phyloP scores from a whole-genome alignment of 2,113 vertebrate genomes.

The Erpornis zantholeuca region DNA sequence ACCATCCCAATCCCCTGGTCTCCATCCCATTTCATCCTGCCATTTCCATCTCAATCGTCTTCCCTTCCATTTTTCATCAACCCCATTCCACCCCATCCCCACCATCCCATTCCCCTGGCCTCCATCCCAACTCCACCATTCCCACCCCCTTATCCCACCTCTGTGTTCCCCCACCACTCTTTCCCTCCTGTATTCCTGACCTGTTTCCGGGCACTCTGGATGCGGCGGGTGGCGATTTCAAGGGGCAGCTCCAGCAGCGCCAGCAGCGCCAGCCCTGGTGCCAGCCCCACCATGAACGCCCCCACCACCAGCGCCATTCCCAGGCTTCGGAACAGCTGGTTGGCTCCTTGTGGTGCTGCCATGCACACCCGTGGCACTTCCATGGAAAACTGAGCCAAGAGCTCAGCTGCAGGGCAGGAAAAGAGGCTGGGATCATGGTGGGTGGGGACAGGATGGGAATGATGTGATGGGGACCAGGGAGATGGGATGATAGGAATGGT shows the following conservation, averaged over 20 bases:
- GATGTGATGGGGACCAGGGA: not conserved
- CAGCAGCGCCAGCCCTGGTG: not conserved
- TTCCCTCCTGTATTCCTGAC: not conserved
- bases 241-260: not conserved
- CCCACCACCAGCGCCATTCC: not conserved
- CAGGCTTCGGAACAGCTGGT: not conserved
- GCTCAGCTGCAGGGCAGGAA: not conserved
- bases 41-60: not conserved
- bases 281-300: not conserved
- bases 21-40: not conserved
- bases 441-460: not conserved
- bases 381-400: not conserved
- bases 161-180: too few relatives aligned
- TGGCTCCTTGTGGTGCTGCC: rapidly evolving
- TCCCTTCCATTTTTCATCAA: not conserved
- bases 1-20: too few relatives aligned
- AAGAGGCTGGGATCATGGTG: not conserved
- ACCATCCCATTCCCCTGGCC: not conserved
- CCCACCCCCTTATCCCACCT: not conserved
- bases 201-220: not conserved
- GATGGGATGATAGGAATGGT: not conserved
- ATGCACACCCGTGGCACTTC: not conserved
- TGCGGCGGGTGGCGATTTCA: not conserved
- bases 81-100: not conserved
- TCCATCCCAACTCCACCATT: not conserved